Conservation (phyloP, 1,140 invertebrate genomes). For the Solenopsis invicta region DNA sequence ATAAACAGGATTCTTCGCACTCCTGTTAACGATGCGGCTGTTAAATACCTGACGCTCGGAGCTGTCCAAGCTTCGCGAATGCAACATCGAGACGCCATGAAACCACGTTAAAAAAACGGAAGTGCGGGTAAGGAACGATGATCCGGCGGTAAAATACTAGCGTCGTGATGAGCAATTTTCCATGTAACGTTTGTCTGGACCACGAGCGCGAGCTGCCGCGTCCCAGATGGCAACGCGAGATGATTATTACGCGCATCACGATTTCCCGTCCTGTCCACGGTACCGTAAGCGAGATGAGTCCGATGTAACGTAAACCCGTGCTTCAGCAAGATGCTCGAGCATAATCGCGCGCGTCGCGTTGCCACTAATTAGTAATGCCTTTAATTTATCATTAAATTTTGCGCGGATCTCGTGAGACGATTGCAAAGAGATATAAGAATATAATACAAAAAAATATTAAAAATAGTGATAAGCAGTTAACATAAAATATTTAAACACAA, state of each 20-base stretch:
- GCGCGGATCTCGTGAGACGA: not conserved
- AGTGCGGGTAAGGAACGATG: not conserved
- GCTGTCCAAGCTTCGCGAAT: not conserved
- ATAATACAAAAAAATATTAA: not conserved
- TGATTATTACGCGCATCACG: conserved; percentile 55
- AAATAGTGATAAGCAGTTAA: not conserved
- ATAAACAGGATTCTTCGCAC: not conserved
- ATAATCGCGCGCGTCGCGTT: conserved; percentile 20
- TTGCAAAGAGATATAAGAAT: not conserved
- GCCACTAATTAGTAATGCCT: conserved; percentile 32
- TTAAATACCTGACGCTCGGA: not conserved
- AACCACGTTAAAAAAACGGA: not conserved
- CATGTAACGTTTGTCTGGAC: conserved; percentile 23
- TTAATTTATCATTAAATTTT: conserved; percentile 47
- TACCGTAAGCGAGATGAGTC: conserved; percentile 56
- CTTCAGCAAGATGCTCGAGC: not conserved
- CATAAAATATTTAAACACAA: not conserved
- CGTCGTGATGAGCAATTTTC: conserved; percentile 56
- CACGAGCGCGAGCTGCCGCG: conserved; percentile 29
- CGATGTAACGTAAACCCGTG: conserved; percentile 24
- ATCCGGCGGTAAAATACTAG: conserved; percentile 29
- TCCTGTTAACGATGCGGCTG: not conserved
- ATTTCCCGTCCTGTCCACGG: conserved; percentile 23
- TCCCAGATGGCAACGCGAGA: conserved; percentile 59
- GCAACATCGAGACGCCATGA: not conserved